Percentiles rank a stretch among this genome's conserved stretches.
These are phyloP conservation scores for Mormyrops boulengeri DNA, from an alignment of 2,797 vertebrate species.

Conservation along the genomic window DNA sequence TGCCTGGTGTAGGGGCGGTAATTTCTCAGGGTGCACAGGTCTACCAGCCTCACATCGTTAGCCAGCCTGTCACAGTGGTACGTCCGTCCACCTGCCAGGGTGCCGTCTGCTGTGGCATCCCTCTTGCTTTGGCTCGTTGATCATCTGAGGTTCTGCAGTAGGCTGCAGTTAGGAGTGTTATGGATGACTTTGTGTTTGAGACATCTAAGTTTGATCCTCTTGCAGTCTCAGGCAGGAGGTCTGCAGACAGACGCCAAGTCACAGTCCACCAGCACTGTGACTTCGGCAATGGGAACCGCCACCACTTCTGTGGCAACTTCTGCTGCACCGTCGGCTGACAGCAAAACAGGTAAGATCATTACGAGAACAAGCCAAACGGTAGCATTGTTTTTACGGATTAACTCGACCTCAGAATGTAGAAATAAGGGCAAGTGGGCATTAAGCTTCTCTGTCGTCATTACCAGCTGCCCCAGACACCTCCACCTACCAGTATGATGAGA, in stretches of 20 bases:
- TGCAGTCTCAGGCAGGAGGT: constrained; percentile 43
- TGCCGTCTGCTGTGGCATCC: neutral
- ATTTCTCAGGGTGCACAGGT: constrained; percentile 85
- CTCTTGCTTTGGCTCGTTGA: neutral
- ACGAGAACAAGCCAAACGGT: neutral
- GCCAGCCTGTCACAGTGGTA: constrained; percentile 61
- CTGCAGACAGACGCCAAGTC: constrained; percentile 49
- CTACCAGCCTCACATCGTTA: constrained; percentile 76
- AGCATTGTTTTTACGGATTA: neutral
- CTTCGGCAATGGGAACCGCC: constrained; percentile 20
- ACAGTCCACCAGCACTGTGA: constrained; percentile 40
- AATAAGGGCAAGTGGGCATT: neutral
- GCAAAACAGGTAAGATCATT: constrained; percentile 35
- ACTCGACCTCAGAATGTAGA: neutral
- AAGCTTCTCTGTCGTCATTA: constrained; percentile 9
- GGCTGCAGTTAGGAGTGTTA: neutral
- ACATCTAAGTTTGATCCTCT: neutral
- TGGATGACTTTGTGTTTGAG: neutral
- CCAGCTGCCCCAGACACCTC: constrained; percentile 85
- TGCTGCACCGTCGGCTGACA: constrained; percentile 11
- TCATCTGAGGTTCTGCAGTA: neutral
- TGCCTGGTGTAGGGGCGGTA: constrained; percentile 77
- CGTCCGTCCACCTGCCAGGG: neutral
- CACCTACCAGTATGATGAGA: constrained; percentile 92
- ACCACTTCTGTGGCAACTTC: constrained; percentile 17